These are phyloP conservation scores for Halocynthia roretzi DNA, from an alignment of 23 tunicate genomes.

Conservation along the genomic window DNA sequence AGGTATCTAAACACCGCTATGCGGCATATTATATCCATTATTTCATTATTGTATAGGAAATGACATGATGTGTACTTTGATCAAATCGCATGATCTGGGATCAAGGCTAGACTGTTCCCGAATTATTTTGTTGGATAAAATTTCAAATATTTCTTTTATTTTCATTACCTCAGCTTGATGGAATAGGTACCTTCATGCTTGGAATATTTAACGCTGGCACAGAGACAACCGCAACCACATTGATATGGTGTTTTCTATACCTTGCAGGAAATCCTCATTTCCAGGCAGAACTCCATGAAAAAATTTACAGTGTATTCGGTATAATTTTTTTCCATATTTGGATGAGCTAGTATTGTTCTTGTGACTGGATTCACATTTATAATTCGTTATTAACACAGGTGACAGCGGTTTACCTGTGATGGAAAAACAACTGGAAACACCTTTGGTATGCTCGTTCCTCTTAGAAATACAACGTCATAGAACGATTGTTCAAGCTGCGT, in stretches of 20 bases:
- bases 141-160: too few species aligned
- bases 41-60: too few species aligned
- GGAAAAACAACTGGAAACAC: neutral
- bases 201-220: neutral
- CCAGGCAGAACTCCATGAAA: neutral
- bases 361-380: neutral
- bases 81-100: too few species aligned
- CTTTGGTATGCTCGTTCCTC: neutral
- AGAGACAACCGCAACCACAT: neutral
- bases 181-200: neutral
- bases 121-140: too few species aligned
- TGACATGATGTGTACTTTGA: too few species aligned
- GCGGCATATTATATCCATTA: too few species aligned
- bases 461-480: neutral
- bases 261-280: neutral
- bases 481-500: neutral
- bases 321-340: too few species aligned
- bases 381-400: neutral
- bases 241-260: neutral
- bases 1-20: too few species aligned
- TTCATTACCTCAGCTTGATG: too few species aligned
- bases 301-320: conserved; percentile 1
- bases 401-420: neutral
- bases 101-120: too few species aligned
- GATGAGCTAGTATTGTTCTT: too few species aligned